These are phyloP conservation scores for Zosterops pallidus DNA, from an alignment of 2,113 vertebrate species.

Conservation along the genomic window DNA sequence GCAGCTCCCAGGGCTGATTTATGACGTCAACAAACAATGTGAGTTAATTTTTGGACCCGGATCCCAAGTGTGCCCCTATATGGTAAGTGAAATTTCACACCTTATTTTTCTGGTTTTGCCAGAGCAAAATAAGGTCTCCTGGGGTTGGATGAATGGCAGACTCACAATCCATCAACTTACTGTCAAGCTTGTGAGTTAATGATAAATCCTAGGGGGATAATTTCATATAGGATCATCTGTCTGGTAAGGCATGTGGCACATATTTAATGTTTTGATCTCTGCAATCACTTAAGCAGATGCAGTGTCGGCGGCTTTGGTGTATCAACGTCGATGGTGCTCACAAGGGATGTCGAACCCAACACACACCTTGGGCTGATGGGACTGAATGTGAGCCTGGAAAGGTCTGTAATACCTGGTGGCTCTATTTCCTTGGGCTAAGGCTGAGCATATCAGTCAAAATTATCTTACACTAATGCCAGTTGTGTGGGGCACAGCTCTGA, in stretches of 20 bases:
- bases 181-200: not conserved
- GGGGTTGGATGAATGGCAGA: not conserved
- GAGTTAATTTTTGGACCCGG: conserved; percentile 98
- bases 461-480: not conserved
- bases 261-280: conserved; percentile 13
- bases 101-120: conserved; percentile 6
- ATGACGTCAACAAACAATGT: conserved; percentile 97
- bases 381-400: conserved; percentile 93
- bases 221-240: not conserved
- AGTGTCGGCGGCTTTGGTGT: conserved; percentile 96
- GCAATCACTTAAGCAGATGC: conserved; percentile 79
- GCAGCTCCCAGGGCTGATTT: conserved; percentile 91
- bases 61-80: conserved; percentile 96
- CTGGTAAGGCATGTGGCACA: not conserved
- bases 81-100: conserved; percentile 83
- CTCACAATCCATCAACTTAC: not conserved
- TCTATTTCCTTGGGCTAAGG: not conserved
- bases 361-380: conserved; percentile 97
- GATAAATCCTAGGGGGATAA: not conserved
- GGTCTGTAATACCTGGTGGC: conserved; percentile 71
- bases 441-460: not conserved
- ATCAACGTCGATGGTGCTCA: conserved; percentile 88
- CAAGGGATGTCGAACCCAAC: conserved; percentile 94
- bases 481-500: not conserved
- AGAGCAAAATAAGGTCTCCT: not conserved